Conservation (phyloP, 2,113 vertebrate species). For the Rissa tridactyla region DNA sequence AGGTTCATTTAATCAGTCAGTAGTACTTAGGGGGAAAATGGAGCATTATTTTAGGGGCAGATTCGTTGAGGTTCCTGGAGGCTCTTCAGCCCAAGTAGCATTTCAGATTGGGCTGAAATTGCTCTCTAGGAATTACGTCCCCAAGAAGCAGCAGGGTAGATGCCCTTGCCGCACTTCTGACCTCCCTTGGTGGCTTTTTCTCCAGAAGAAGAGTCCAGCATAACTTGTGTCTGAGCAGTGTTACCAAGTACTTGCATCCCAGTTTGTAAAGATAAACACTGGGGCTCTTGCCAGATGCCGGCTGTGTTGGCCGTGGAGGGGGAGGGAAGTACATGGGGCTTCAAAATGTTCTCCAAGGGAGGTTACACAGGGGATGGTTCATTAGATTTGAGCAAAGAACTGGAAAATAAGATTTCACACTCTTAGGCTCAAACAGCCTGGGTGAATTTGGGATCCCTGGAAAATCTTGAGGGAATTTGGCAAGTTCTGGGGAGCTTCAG, state of each 20-base stretch:
- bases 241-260: background rate
- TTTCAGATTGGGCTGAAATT: background rate
- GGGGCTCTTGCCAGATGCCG: constrained; percentile 39
- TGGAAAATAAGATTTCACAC: constrained; percentile 83
- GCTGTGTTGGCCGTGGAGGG: constrained; percentile 10
- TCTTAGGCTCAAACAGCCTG: constrained; percentile 52
- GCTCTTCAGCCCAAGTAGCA: background rate
- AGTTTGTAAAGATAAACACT: constrained; percentile 5
- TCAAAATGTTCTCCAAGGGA: constrained; percentile 73
- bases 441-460: constrained; percentile 54
- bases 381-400: constrained; percentile 79
- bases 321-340: constrained; percentile 36
- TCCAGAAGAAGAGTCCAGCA: background rate
- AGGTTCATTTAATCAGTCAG: constrained; percentile 66
- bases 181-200: background rate
- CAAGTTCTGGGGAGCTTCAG: background rate
- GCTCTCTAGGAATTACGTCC: background rate
- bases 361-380: constrained; percentile 72
- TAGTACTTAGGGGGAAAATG: constrained; percentile 28
- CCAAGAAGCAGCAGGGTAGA: background rate
- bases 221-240: background rate
- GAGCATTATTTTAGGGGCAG: constrained; percentile 32
- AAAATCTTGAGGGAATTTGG: constrained; percentile 20
- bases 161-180: background rate
- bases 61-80: background rate